Evolutionary conservation across 92 coral and sea anemone genomes (phyloP).

Genomic region (Pocillopora meandrina): DNA sequence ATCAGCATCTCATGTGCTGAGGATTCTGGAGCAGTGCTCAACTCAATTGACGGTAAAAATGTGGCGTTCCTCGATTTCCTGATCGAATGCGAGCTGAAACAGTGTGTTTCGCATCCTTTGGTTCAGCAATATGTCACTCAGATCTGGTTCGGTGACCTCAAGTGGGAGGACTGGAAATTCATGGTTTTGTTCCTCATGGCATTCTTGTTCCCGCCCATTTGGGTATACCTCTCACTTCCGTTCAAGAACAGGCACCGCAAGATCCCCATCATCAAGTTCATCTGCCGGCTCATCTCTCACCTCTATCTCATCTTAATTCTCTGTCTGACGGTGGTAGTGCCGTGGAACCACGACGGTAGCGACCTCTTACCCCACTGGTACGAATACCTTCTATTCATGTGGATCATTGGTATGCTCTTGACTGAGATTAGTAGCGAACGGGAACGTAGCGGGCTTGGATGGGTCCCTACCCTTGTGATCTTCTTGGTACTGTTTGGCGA

Average conservation of each 20-base stretch:
- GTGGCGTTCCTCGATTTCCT: slow-evolving; percentile 92
- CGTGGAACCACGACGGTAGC: slow-evolving; percentile 72
- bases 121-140: slow-evolving; percentile 93
- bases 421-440: slow-evolving; percentile 80
- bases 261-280: slow-evolving; percentile 97
- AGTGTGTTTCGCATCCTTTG: slow-evolving; percentile 89
- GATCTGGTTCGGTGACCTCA: slow-evolving; percentile 92
- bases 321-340: slow-evolving; percentile 77
- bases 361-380: slow-evolving; percentile 74
- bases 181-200: slow-evolving; percentile 81
- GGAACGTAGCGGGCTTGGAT: slow-evolving; percentile 85
- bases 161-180: slow-evolving; percentile 88
- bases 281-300: slow-evolving; percentile 95
- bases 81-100: slow-evolving; percentile 89
- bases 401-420: slow-evolving; percentile 86
- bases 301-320: slow-evolving; percentile 79
- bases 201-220: slow-evolving; percentile 81
- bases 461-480: slow-evolving; percentile 82
- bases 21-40: slow-evolving; percentile 83
- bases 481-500: slow-evolving; percentile 59
- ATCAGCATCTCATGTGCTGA: slow-evolving; percentile 90
- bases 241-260: slow-evolving; percentile 89
- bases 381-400: slow-evolving; percentile 79
- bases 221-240: slow-evolving; percentile 86
- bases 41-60: slow-evolving; percentile 79